Evolutionary conservation across 1,140 invertebrate species (phyloP), one percentile per base, ranked within the genome.

Genomic region (Nasonia longicornis): DNA sequence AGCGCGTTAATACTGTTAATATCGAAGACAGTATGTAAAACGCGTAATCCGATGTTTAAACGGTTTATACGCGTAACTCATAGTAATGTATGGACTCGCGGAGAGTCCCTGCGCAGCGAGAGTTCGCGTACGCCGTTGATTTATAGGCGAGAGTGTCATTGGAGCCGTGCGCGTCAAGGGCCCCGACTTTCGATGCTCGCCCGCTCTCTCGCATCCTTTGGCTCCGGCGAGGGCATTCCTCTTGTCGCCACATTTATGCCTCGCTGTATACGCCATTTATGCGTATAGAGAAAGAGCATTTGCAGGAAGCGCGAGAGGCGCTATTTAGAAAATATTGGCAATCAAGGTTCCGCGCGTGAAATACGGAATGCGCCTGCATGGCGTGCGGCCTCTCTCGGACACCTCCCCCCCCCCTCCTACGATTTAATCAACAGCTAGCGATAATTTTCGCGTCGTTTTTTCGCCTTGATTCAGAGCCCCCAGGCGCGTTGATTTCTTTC

Each of bases 41-140:
- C 84, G 87, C 85, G 86, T 89, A 89, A 89, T 89, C 87, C 87
- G 87, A 88, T 90, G 88, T 90, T 90, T 89, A 89, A 90, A 90
- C 87, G 87, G 87, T 88, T 89, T 89, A 89, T 87, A 88, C 86
- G 86, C 88, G 88, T 89, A 89, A 90, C 87, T 90, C 88, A 89
- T 88, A 86, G 86, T 90, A 88, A 90, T 88, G 87, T 89, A 90
- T 90, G 88, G 85, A 88, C 86, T 73, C 45, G 71, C 71, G 42
- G 70, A 72, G 70, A 20, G 70, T 45, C 4, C 20, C 10, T 84
- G 85, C 79, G 85, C 1, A 26, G 26, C 26, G 85, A 82, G 81
- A 85, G 84, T 86, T 85, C 86, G 79, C 84, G 31, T 4, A 85
- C 84, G 79, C 82, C 79, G 67, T 85, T 89, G 88, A 90, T 90